These are phyloP conservation scores for Tubulanus polymorphus DNA, from an alignment of 2,888 invertebrate genomes.

Conservation along the genomic window DNA sequence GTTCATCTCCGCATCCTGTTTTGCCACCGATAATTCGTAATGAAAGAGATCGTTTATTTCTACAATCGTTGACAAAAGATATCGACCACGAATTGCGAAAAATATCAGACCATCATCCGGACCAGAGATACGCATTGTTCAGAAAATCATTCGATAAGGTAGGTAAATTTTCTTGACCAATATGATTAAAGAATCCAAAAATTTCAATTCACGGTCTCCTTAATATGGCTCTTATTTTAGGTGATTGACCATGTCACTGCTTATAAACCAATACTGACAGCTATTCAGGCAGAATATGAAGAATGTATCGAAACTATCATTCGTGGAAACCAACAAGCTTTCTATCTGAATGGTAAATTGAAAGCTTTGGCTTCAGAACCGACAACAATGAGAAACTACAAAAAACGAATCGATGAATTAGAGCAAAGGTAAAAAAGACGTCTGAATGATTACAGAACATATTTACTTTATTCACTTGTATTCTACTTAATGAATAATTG, in stretches of 20 bases:
- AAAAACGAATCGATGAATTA: slow-evolving; percentile 44
- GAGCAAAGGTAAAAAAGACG: slow-evolving; percentile 42
- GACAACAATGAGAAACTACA: slow-evolving; percentile 46
- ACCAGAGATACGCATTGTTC: slow-evolving; percentile 44
- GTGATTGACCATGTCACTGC: slow-evolving; percentile 47
- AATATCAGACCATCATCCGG: slow-evolving; percentile 32
- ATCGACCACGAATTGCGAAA: slow-evolving; percentile 39
- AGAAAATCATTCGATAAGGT: slow-evolving; percentile 48
- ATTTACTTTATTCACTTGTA: too few relatives aligned
- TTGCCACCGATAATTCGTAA: slow-evolving; percentile 47
- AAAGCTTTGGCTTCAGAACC: slow-evolving; percentile 49
- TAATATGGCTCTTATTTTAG: slow-evolving; percentile 24
- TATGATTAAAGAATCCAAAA: not conserved
- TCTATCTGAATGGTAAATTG: slow-evolving; percentile 44
- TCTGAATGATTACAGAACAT: too few relatives aligned
- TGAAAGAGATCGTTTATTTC: slow-evolving; percentile 38
- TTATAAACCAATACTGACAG: slow-evolving; percentile 45
- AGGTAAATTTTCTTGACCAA: slow-evolving; percentile 1
- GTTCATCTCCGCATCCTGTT: slow-evolving; percentile 27
- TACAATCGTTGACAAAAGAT: slow-evolving; percentile 34
- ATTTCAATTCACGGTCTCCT: not conserved
- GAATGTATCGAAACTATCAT: slow-evolving; percentile 46
- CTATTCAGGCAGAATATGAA: slow-evolving; percentile 51
- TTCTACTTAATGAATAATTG: too few relatives aligned
- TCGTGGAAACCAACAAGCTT: slow-evolving; percentile 42